Evolutionary conservation across 2,113 vertebrate species (phyloP).

Genomic region (Hemibagrus wyckioides): DNA sequence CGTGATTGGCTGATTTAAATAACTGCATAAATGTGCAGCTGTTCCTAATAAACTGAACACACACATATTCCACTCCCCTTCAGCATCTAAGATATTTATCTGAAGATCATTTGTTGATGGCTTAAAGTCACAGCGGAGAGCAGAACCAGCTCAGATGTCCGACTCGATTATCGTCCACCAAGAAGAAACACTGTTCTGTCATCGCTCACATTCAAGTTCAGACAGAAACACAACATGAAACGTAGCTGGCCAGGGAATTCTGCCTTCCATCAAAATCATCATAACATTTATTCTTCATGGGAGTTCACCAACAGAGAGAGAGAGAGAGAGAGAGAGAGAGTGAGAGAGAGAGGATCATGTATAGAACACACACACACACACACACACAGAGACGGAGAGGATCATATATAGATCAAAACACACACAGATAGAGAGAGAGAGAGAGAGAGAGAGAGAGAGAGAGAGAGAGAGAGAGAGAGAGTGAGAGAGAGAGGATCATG

Average conservation of each 20-base stretch:
- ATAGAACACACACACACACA: too few relatives aligned
- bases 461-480: too few relatives aligned
- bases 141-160: not conserved
- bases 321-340: too few relatives aligned
- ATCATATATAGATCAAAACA: too few relatives aligned
- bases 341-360: too few relatives aligned
- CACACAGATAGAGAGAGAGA: too few relatives aligned
- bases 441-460: too few relatives aligned
- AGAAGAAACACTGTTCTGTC: not conserved
- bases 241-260: not conserved
- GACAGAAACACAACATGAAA: slow-evolving; percentile 15
- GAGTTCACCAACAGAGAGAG: not conserved
- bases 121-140: not conserved
- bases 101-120: not conserved
- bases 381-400: too few relatives aligned
- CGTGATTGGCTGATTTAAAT: too few relatives aligned
- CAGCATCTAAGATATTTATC: not conserved
- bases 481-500: too few relatives aligned
- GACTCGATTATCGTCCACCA: not conserved
- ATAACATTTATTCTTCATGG: slow-evolving; percentile 5
- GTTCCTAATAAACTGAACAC: not conserved
- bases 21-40: too few relatives aligned
- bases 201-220: not conserved
- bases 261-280: slow-evolving; percentile 16
- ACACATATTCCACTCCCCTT: not conserved